Percentiles rank a stretch among this genome's conserved stretches.
phyloP scores from a whole-genome alignment of 2,888 invertebrate genomes.

The Trichacis sp. region DNA sequence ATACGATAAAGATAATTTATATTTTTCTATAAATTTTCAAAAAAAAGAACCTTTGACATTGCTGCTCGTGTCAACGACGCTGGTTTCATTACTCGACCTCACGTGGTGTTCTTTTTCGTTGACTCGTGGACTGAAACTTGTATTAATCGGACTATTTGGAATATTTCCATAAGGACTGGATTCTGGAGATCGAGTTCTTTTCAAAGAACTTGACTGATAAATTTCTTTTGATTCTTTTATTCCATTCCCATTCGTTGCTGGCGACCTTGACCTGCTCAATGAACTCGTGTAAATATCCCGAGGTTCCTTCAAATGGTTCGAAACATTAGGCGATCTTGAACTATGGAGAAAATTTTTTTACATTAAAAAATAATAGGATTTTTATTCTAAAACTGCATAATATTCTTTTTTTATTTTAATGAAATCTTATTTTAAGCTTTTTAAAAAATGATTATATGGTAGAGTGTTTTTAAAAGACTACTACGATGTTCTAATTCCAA shows the following conservation, averaged over 20 bases:
- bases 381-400: too few relatives aligned
- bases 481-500: too few relatives aligned
- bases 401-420: too few relatives aligned
- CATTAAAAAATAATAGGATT: too few relatives aligned
- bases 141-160: slow-evolving; percentile 56
- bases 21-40: too few relatives aligned
- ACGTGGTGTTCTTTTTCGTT: slow-evolving; percentile 53
- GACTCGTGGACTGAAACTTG: slow-evolving; percentile 58
- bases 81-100: slow-evolving; percentile 54
- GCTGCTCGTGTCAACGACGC: slow-evolving; percentile 64
- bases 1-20: too few relatives aligned
- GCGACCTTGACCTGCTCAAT: slow-evolving; percentile 51
- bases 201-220: slow-evolving; percentile 57
- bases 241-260: slow-evolving; percentile 35
- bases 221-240: slow-evolving; percentile 62
- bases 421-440: too few relatives aligned
- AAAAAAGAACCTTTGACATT: slow-evolving; percentile 59
- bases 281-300: slow-evolving; percentile 54
- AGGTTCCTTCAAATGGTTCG: slow-evolving; percentile 54
- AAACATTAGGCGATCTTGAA: slow-evolving; percentile 53
- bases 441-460: too few relatives aligned
- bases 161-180: slow-evolving; percentile 55
- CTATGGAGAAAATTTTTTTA: too few relatives aligned
- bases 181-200: slow-evolving; percentile 54
- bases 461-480: too few relatives aligned